Evolutionary conservation across 2,888 invertebrate species (phyloP).

Genomic region (Lottia gigantea): DNA sequence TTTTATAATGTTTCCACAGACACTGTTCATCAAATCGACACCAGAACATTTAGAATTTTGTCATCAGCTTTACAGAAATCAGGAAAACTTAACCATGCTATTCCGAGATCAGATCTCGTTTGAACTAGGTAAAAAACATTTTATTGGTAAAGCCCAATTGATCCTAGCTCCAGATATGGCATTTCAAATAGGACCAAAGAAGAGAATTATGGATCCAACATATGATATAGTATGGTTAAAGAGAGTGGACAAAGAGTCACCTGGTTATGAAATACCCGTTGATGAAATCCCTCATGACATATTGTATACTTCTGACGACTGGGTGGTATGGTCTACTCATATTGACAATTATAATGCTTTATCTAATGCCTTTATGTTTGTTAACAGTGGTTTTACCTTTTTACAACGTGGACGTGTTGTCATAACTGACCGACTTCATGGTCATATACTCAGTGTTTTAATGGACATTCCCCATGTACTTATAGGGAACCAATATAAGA

Average conservation of each 20-base stretch:
- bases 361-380: conserved; percentile 24
- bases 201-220: conserved; percentile 26
- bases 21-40: not conserved
- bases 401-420: conserved; percentile 34
- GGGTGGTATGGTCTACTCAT: conserved; percentile 20
- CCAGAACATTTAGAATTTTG: not conserved
- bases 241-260: conserved; percentile 26
- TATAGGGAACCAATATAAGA: conserved; percentile 31
- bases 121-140: conserved; percentile 16
- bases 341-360: conserved; percentile 15
- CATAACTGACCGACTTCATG: conserved; percentile 37
- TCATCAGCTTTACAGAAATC: not conserved
- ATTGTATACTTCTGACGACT: conserved; percentile 7
- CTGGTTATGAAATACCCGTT: conserved; percentile 18
- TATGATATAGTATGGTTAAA: conserved; percentile 36
- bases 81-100: not conserved
- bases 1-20: conserved; percentile 4
- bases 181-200: conserved; percentile 30
- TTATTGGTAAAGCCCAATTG: conserved; percentile 14
- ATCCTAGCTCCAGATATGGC: conserved; percentile 37
- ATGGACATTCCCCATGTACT: conserved; percentile 37
- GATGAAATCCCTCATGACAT: conserved; percentile 8
- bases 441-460: conserved; percentile 34
- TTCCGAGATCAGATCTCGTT: conserved; percentile 9
- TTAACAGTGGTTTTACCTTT: conserved; percentile 24